A percentile compares a stretch with the other conserved stretches of the same genome.
phyloP scores from a whole-genome alignment of 2,113 vertebrate genomes.

The Gadus chalcogrammus region DNA sequence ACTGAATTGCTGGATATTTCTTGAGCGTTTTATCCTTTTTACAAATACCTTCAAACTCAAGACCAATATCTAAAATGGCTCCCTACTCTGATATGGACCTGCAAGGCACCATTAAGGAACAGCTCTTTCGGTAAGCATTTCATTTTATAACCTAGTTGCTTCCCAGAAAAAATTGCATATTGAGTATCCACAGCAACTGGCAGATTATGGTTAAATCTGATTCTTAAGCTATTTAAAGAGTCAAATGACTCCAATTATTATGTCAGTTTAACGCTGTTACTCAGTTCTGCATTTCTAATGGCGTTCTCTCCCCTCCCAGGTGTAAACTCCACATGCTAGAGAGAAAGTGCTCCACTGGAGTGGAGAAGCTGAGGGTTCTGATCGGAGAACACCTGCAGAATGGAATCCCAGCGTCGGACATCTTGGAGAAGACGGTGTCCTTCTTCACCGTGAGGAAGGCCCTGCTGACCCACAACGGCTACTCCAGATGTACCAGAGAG shows the following conservation, averaged over 20 bases:
- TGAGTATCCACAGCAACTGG: neutral
- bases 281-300: neutral
- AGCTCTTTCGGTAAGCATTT: constrained; percentile 41
- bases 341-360: constrained; percentile 44
- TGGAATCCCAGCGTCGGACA: constrained; percentile 40
- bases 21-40: neutral
- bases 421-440: constrained; percentile 52
- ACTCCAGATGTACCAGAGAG: constrained; percentile 53
- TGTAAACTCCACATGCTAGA: constrained; percentile 53
- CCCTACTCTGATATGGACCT: constrained; percentile 34
- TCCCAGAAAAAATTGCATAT: too few species aligned
- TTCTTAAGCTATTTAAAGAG: neutral
- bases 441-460: constrained; percentile 59
- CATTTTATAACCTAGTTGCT: too few species aligned
- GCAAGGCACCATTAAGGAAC: constrained; percentile 41
- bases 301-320: constrained; percentile 22
- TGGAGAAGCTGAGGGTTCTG: constrained; percentile 47
- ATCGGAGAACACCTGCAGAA: constrained; percentile 46
- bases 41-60: constrained; percentile 3
- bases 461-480: constrained; percentile 46
- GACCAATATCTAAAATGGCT: constrained; percentile 35
- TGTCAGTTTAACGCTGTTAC: neutral
- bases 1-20: too few species aligned
- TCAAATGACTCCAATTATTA: neutral
- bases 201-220: neutral